Evolutionary conservation across 2,797 vertebrate species (phyloP), one percentile per base, ranked within the genome.

Genomic region (Pempheris klunzingeri): DNA sequence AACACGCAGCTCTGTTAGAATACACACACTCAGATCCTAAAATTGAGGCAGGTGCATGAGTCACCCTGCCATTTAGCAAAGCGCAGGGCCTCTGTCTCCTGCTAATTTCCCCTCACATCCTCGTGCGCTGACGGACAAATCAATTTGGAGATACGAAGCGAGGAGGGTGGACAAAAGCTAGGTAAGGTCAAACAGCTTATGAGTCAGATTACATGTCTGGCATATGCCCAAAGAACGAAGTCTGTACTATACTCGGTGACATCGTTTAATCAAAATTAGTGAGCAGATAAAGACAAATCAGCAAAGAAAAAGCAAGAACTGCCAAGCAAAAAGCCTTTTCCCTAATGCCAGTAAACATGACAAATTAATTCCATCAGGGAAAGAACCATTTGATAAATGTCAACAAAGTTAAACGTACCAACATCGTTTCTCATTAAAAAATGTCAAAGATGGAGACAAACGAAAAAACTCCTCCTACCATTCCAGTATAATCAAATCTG

Each of bases 61-160:
- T 80, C 57, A 18, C 28, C 3, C 22, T 53, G 47, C 43, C n/a
- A 61, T 11, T 80, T 24, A 10, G 78, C 54, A 43, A 26, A 74
- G 30, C 0, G 7, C 52, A 10, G 22, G 43, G 47, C 18, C 22
- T 5, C 10, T 4, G 57, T 41, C 20, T 28, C 0, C 9, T 22
- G 72, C 46, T 81, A 20, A 81, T 74, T 41, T 82, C 62, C 59
- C 32, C 3, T 11, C 38, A 60, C n/a, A 38, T 38, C 20, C 18
- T 44, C 0, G 0, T 0, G 18, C 52, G 62, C 59, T 77, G 69
- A 88, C 0, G 1, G n/a, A 64, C 18, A 20, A 39, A 61, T 22
- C 41, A 36, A 47, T 17, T 9, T 38, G 20, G 3, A 46, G 2
- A 46, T 34, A 62, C 10, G n/a, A 47, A 54, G 17, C 0, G 5